Conservation (phyloP, 2,888 invertebrate genomes). For the Arenicola marina region DNA sequence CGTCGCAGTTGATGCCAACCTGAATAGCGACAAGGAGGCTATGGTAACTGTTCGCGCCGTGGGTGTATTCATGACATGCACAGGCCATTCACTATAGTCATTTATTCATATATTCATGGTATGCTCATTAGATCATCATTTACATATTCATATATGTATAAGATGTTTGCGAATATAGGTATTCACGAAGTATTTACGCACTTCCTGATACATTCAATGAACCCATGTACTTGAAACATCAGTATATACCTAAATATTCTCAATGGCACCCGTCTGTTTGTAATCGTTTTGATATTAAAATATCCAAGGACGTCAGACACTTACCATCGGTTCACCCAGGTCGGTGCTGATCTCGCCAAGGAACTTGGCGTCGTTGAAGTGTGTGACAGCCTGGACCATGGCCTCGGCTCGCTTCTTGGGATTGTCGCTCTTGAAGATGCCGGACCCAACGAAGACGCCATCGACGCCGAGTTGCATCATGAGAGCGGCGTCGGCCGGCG, state of each 20-base stretch:
- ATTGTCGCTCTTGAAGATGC: constrained; percentile 54
- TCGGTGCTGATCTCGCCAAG: constrained; percentile 49
- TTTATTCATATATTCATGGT: no score
- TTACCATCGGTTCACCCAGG: constrained; percentile 50
- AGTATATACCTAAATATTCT: no score
- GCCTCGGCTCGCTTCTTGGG: constrained; percentile 49
- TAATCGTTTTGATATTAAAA: background rate
- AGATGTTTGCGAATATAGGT: background rate
- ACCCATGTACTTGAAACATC: no score
- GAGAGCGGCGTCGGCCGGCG: constrained; percentile 56
- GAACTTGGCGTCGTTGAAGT: constrained; percentile 49
- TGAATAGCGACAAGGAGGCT: background rate
- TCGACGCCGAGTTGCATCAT: constrained; percentile 59
- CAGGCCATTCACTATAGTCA: background rate
- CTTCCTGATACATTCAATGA: no score
- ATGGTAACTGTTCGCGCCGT: background rate
- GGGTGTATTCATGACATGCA: background rate
- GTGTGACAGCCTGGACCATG: constrained; percentile 55
- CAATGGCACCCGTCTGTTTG: no score
- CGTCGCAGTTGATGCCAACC: constrained; percentile 20
- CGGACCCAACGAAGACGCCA: constrained; percentile 57
- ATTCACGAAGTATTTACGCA: no score
- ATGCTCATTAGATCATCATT: no score
- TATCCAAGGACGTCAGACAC: background rate
- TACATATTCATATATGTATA: background rate